Percentiles rank a stretch among this genome's conserved stretches.
These are phyloP conservation scores for Cotesia chilonis DNA, from an alignment of 1,140 invertebrate species.

Conservation along the genomic window DNA sequence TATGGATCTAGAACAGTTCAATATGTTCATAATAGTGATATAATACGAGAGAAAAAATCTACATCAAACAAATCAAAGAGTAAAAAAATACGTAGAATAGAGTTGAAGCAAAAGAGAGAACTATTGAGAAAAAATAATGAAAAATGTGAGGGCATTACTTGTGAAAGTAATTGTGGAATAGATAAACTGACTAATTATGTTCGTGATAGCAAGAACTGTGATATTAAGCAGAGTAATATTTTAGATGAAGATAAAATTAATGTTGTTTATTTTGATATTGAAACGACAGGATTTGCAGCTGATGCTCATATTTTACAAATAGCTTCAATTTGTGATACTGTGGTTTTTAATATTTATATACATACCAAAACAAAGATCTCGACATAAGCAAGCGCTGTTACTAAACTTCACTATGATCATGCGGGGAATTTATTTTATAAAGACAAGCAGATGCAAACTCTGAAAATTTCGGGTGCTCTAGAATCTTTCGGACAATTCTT, in stretches of 20 bases:
- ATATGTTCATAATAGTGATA: background rate
- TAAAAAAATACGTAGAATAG: slow-evolving; percentile 1
- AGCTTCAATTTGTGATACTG: slow-evolving; percentile 5
- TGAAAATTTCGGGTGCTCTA: background rate
- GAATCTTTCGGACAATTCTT: slow-evolving; percentile 6
- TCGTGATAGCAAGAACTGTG: background rate
- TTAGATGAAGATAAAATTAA: slow-evolving; percentile 14
- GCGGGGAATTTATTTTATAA: background rate
- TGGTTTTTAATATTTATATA: background rate
- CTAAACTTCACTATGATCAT: background rate
- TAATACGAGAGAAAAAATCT: slow-evolving; percentile 14
- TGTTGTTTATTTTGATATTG: slow-evolving; percentile 29
- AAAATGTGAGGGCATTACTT: background rate
- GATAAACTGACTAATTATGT: slow-evolving; percentile 5
- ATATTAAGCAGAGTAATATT: slow-evolving; percentile 10
- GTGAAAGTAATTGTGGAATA: slow-evolving; percentile 1
- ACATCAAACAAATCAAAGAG: background rate
- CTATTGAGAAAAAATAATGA: slow-evolving; percentile 3
- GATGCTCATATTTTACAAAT: slow-evolving; percentile 30
- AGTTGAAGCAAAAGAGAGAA: background rate
- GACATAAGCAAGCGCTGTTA: background rate
- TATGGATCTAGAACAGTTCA: slow-evolving; percentile 12
- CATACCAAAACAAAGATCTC: background rate
- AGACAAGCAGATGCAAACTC: background rate
- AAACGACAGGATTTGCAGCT: slow-evolving; percentile 23